A percentile compares a stretch with the other conserved stretches of the same genome.
Evolutionary conservation across 1,140 invertebrate species (phyloP).

Genomic region (Delia radicum): DNA sequence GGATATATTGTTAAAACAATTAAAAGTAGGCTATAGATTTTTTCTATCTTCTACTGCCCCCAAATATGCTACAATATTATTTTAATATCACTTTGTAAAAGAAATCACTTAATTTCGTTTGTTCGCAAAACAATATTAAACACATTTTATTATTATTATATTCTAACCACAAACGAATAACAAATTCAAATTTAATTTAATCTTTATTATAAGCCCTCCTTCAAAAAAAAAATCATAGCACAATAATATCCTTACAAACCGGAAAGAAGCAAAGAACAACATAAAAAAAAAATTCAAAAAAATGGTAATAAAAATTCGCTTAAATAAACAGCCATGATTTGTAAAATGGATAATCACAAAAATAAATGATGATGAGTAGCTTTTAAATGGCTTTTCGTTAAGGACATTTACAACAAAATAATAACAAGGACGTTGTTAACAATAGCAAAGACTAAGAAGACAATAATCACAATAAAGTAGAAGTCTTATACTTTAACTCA

Average conservation of each 20-base stretch:
- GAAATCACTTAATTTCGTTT: too few relatives aligned
- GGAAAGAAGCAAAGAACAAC: background rate
- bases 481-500: background rate
- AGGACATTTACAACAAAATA: background rate
- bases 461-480: background rate
- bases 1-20: too few relatives aligned
- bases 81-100: too few relatives aligned
- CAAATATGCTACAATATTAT: too few relatives aligned
- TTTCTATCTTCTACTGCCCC: too few relatives aligned
- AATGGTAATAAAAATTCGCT: constrained; percentile 13
- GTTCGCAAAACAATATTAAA: too few relatives aligned
- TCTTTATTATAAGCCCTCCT: background rate
- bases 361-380: constrained; percentile 12
- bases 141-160: background rate
- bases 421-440: background rate
- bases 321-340: constrained; percentile 22
- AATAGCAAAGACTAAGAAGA: background rate
- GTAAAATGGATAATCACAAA: constrained; percentile 23
- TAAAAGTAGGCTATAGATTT: too few relatives aligned
- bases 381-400: constrained; percentile 13
- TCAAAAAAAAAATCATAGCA: background rate
- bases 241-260: background rate
- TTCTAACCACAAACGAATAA: background rate
- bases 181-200: background rate
- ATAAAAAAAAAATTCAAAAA: background rate